Percentiles rank a stretch among this genome's conserved stretches.
Conservation (phyloP, 2,888 invertebrate genomes). For the Pyrrhosoma nymphula region DNA sequence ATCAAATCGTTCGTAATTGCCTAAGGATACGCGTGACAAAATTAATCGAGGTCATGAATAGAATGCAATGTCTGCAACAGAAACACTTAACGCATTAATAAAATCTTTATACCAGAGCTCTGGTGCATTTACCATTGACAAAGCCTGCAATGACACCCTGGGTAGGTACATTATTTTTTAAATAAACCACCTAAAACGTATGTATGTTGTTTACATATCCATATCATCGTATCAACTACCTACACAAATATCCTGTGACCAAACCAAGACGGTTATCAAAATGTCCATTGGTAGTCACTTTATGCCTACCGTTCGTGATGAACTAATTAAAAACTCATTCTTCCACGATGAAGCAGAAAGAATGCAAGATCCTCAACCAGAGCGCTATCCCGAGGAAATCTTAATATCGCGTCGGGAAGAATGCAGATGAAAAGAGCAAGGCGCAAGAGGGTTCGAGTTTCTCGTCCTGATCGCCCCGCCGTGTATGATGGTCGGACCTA, state of each 20-base stretch:
- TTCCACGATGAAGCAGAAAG: background rate
- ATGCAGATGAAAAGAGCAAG: background rate
- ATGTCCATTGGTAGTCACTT: background rate
- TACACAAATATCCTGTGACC: background rate
- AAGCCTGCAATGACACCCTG: background rate
- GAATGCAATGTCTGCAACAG: too few species aligned
- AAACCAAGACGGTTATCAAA: background rate
- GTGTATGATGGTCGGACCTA: background rate
- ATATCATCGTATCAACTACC: background rate
- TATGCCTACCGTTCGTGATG: background rate
- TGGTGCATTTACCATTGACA: too few species aligned
- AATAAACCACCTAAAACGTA: background rate
- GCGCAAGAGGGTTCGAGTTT: background rate
- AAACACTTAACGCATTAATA: too few species aligned
- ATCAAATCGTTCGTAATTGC: too few species aligned
- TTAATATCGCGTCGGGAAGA: background rate
- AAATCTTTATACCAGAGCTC: too few species aligned
- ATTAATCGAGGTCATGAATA: too few species aligned
- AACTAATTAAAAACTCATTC: conserved; percentile 9
- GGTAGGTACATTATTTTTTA: background rate
- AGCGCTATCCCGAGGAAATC: background rate
- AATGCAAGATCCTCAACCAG: background rate
- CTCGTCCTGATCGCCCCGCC: background rate
- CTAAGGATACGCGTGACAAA: too few species aligned
- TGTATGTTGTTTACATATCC: too few species aligned